Base-by-base conservation (phyloP, 2,113 vertebrate species). In the Microcebus griseorufus region DNA sequence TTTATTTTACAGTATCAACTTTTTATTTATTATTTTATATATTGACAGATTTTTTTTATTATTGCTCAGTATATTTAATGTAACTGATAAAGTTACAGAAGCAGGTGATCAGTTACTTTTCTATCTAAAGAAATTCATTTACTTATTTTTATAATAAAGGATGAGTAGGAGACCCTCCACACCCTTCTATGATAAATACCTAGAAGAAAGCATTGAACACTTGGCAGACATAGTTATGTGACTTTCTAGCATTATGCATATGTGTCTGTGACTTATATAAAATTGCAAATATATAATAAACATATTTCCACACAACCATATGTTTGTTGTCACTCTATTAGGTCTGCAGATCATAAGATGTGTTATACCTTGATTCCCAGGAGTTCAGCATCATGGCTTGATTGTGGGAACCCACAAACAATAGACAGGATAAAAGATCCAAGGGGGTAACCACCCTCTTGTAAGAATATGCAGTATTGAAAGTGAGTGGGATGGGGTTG, bases 1-100 rank as follows among this genome's bases (percentile, higher is more conserved):
- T 88, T 95, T 95, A 82, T 94, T 94, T 93, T 78, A 70, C 55
- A 92, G 18, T 13, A n/a, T 48, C 85, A 79, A 27, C 27, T 86
- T 91, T 94, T 97, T 98, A 98, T 97, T 98, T 98, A 98, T 97
- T 98, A 89, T 97, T 97, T 98, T 97, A 83, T 97, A 95, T 84
- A 89, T 84, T 95, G 17, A 2, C 48, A 39, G 2, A 39, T 88
- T 95, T 89, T 89, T 82, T 11, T 16, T 25, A 91, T 91, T 83
- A 53, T 89, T 91, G 7, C 69, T 88, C 17, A 55, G 39, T 76
- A 12, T 87, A 72, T 80, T 95, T 95, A 93, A 87, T 62, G 34
- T 85, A 93, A 62, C 12, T 80, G 37, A 69, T 64, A 88, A 12
- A 48, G 39, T 29, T 87, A 42, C 23, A 96, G 39, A 96, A 88